Evolutionary conservation across 2,888 invertebrate genomes (phyloP).

Genomic region (Lacanobia wlatinum): DNA sequence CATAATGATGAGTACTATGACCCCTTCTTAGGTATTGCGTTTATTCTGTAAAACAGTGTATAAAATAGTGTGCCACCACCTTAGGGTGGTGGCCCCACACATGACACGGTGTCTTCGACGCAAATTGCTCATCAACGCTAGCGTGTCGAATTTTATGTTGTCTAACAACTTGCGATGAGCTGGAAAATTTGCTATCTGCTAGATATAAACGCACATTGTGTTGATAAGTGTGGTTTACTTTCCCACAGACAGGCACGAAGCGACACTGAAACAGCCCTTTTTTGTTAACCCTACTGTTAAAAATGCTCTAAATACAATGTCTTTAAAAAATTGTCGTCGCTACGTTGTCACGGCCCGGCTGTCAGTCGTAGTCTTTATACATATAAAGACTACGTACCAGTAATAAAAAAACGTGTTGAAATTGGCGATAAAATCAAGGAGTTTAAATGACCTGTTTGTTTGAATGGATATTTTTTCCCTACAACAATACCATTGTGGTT

Average conservation of each 20-base stretch:
- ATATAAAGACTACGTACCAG: too few species aligned
- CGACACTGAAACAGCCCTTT: too few species aligned
- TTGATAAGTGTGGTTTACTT: slow-evolving; percentile 18
- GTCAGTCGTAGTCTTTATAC: too few species aligned
- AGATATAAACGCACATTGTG: slow-evolving; percentile 25
- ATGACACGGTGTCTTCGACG: slow-evolving; percentile 44
- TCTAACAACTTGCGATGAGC: slow-evolving; percentile 54
- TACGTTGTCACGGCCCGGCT: too few species aligned
- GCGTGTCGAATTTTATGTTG: slow-evolving; percentile 64
- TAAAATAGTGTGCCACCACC: slow-evolving; percentile 9
- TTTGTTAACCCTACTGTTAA: too few species aligned
- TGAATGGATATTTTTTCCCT: neutral
- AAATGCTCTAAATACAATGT: neutral
- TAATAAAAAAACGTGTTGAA: too few species aligned
- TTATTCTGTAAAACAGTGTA: neutral
- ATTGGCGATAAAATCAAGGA: too few species aligned
- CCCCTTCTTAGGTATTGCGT: too few species aligned
- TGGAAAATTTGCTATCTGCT: slow-evolving; percentile 51
- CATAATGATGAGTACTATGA: too few species aligned
- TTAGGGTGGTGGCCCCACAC: slow-evolving; percentile 33
- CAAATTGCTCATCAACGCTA: slow-evolving; percentile 59
- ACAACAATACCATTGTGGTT: neutral
- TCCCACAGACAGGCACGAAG: neutral
- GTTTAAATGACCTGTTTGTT: neutral
- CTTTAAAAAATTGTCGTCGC: neutral